Base-by-base conservation (phyloP, 2,113 vertebrate genomes). In the Sylvia atricapilla region DNA sequence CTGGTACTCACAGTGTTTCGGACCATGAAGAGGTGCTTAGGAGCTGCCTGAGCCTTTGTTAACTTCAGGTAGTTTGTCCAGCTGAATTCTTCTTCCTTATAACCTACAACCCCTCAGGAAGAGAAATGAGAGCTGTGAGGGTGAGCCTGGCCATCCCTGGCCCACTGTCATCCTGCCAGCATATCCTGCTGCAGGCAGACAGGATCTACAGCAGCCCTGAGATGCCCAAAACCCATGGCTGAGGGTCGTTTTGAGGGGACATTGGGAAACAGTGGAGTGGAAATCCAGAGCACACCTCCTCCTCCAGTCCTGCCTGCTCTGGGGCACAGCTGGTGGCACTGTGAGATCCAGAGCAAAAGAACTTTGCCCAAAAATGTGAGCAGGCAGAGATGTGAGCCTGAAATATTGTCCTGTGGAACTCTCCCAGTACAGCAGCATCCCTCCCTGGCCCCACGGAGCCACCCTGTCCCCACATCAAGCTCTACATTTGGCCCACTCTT, bases 41-140 rank as follows among this genome's bases (percentile, higher is more conserved):
- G 98, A 95, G 99, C 99, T 77, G 98, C 98, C 97, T 99, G 99
- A 97, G 99, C 98, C 98, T 99, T 99, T 58, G 98, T 99, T 97
- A 98, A 97, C 95, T 98, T 99, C 96, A 99, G 97, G 93, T 99
- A 99, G 98, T 98, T 99, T 91, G 98, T 97, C 99, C 99, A 99
- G 94, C 98, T 99, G 97, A 99, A 99, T 97, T 99, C 99, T 60
- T 99, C 99, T 87, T 99, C 99, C 96, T 99, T 99, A 97, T 98
- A 99, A 93, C 99, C 99, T 99, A 97, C 85, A 98, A 96, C 97
- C 93, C 97, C 97, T 97, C 97, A 84, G 81, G 60, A 95, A 94
- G 37, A 86, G 39, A 94, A 93, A 94, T 6, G 55, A 94, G 52
- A 95, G 56, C 90, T 2, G 1, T 30, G n/a, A 66, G 70, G 28